A percentile compares a stretch with the other conserved stretches of the same genome.
phyloP scores from a whole-genome alignment of 2,888 invertebrate species.

The Sicus ferrugineus region DNA sequence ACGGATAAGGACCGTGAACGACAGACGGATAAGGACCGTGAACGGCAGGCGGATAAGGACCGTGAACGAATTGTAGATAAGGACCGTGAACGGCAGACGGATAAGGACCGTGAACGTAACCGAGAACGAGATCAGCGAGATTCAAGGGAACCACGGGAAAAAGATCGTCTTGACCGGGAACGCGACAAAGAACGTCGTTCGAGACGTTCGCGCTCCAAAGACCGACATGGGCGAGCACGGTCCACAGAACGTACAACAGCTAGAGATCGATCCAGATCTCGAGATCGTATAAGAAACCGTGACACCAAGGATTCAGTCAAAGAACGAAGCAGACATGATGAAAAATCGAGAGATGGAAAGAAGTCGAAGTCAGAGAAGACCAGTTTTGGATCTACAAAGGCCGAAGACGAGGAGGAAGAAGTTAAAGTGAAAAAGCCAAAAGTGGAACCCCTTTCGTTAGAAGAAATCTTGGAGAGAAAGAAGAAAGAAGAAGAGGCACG shows the following conservation, averaged over 20 bases:
- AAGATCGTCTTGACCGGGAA: conserved; percentile 36
- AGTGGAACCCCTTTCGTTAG: conserved; percentile 89
- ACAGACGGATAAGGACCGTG: conserved; percentile 47
- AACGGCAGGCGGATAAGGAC: conserved; percentile 48
- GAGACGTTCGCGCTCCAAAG: conserved; percentile 51
- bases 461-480: conserved; percentile 93
- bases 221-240: conserved; percentile 37
- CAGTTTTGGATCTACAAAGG: too few relatives aligned
- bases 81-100: too few relatives aligned
- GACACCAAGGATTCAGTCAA: conserved; percentile 40
- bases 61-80: conserved; percentile 47
- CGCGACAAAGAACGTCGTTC: conserved; percentile 49
- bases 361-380: conserved; percentile 24
- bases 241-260: conserved; percentile 17
- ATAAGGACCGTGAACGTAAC: too few relatives aligned
- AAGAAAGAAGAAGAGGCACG: conserved; percentile 94
- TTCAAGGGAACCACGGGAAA: conserved; percentile 45
- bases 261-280: conserved; percentile 46
- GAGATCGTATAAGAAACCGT: conserved; percentile 41
- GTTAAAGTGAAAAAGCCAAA: conserved; percentile 50
- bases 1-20: conserved; percentile 48
- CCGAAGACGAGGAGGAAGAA: conserved; percentile 64
- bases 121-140: conserved; percentile 44
- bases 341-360: conserved; percentile 40
- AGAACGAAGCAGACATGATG: conserved; percentile 26